Evolutionary conservation across 2,888 invertebrate species (phyloP), one percentile per base, ranked within the genome.

Genomic region (Acleris emargana): DNA sequence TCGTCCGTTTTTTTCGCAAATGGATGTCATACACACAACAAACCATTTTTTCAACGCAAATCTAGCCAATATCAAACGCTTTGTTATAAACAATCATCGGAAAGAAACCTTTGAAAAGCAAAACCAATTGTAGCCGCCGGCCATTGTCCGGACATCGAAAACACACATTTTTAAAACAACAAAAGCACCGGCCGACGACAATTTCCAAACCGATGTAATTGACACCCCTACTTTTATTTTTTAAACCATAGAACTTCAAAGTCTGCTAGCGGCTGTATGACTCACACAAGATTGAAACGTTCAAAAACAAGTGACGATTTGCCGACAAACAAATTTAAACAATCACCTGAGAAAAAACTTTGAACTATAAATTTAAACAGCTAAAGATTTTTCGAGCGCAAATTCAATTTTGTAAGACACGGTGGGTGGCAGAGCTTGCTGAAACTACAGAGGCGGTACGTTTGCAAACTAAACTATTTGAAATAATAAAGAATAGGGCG

Each of bases 401-500:
- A 72, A 66, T 49, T 22, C 66, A 64, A 72, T 62, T 54, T 77
- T 72, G 78, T 77, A 71, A 70, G 68, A 55, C 86, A 71, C 88
- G 72, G 84, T 89, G 88, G 90, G 90, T 88, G 91, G 91, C 77
- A 73, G 9, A 78, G 70, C 74, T 38, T 38, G 3, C 11, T 9
- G 13, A 38, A 11, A 75, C 69, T 69, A 72, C 67, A 82, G 77
- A 87, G 88, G 88, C 89, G 88, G 87, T 79, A 78, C 79, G 88
- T 88, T 88, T 87, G 86, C 89, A 89, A 90, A 91, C 89, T 73
- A 73, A 74, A 73, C 76, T 75, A 77, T 79, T 83, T 78, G 60
- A 71, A 66, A 76, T 76, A 78, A 82, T 81, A 76, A 84, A 82
- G 78, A 77, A 81, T 82, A 84, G 76, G 80, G 72, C 82, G 84